phyloP scores from a whole-genome alignment of 2,113 vertebrate genomes.

The Pteropus alecto region DNA sequence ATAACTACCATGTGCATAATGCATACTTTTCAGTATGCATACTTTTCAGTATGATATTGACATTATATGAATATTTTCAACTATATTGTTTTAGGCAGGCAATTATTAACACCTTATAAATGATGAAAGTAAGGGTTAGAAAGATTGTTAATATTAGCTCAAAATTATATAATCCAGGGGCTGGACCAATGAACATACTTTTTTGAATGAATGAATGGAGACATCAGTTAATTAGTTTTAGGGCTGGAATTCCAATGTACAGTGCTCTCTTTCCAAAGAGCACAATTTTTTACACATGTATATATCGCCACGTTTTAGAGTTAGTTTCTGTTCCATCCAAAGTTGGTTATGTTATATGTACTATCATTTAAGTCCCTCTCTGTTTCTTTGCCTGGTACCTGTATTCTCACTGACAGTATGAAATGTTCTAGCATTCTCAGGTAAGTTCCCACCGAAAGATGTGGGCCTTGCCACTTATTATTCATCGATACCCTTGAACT shows the following conservation, averaged over 20 bases:
- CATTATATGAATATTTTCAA: not conserved
- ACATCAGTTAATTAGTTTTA: not conserved
- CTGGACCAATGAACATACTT: not conserved
- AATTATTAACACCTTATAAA: not conserved
- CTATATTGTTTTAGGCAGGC: not conserved
- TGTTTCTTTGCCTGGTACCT: not conserved
- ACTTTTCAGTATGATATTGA: not conserved
- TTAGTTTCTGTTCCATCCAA: not conserved
- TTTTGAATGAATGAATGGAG: not conserved
- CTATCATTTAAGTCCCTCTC: not conserved
- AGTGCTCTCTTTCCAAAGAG: not conserved
- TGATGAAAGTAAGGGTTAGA: not conserved
- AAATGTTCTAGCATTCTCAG: not conserved
- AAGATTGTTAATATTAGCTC: not conserved
- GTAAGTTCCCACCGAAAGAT: fast-evolving
- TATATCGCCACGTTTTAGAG: not conserved
- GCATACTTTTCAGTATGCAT: not conserved
- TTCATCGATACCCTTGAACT: not conserved
- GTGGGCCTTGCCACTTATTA: not conserved
- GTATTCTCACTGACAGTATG: not conserved
- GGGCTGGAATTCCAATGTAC: not conserved
- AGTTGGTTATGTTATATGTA: not conserved
- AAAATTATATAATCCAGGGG: not conserved
- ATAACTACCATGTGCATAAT: not conserved
- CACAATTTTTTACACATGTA: not conserved